Evolutionary conservation across 2,113 vertebrate genomes (phyloP).

Genomic region (Cettia cetti): DNA sequence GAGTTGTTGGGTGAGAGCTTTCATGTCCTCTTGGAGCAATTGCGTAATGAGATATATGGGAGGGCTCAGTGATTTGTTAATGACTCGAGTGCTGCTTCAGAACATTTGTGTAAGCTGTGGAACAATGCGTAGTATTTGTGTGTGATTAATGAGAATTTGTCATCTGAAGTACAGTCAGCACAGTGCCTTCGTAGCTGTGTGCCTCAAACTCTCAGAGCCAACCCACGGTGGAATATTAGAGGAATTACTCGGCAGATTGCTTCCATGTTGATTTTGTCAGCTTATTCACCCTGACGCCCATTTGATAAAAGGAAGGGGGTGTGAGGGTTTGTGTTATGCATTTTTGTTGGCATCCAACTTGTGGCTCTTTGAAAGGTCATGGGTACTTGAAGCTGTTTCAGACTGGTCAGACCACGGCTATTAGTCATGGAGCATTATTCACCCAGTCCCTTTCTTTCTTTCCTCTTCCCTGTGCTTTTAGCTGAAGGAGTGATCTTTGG

Average conservation of each 20-base stretch:
- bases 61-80: neutral
- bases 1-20: neutral
- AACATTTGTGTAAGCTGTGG: constrained; percentile 22
- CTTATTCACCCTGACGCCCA: constrained; percentile 4
- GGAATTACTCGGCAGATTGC: constrained; percentile 63
- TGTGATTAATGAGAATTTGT: constrained; percentile 56
- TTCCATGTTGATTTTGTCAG: constrained; percentile 53
- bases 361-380: constrained; percentile 46
- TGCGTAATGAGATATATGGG: neutral
- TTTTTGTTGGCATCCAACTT: constrained; percentile 38
- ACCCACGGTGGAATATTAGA: constrained; percentile 52
- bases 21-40: neutral
- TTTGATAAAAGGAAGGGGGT: constrained; percentile 43
- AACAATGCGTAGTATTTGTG: neutral
- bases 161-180: constrained; percentile 54
- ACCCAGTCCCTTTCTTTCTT: constrained; percentile 12
- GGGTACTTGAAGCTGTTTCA: constrained; percentile 31
- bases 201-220: constrained; percentile 21
- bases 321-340: neutral
- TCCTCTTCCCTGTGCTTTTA: constrained; percentile 26
- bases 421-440: constrained; percentile 70
- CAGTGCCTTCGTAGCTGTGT: neutral
- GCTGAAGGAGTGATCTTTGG: constrained; percentile 39
- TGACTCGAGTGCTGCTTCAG: constrained; percentile 15
- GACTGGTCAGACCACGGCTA: constrained; percentile 30